Base-by-base conservation (phyloP, 2,797 vertebrate genomes). In the Alauda arvensis region DNA sequence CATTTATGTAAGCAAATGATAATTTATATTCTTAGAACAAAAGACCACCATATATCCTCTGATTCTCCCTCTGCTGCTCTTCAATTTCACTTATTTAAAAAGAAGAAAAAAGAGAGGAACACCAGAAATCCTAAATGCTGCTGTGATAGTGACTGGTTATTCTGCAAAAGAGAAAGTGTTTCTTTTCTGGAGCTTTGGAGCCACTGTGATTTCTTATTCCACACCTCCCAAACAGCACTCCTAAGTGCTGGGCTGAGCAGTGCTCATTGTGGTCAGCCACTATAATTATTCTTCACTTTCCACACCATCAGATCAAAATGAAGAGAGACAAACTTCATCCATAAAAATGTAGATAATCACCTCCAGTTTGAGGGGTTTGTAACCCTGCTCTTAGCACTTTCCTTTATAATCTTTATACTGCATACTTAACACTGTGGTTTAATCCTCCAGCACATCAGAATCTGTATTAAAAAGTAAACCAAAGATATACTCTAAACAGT, bases 161-260 rank as follows among this genome's bases (percentile, higher is more conserved):
- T 15, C 18, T 63, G 33, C 14, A 76, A 56, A 66, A 55, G 18
- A 45, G 11, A 71, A 65, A 69, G 39, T 1, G 0, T 8, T 67
- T 77, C 3, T 67, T 61, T 71, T 59, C 37, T 76, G 34, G 29
- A 75, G 18, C 34, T 85, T 29, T 55, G 14, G 29, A 76, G 26
- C 4, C 25, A 42, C 25, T 31, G 26, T 7, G 4, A 6, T 8
- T 68, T 19, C 21, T 55, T 29, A 19, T 69, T 76, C 61, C n/a
- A 13, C 13, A 29, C 5, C 14, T 43, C n/a, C 37, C 31, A 26
- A n/a, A 49, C 1, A 29, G 8, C 25, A 53, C 37, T 49, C 14
- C 12, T 0, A 1, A n/a, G 12, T 5, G 14, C 1, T 28, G 46
- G 15, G 6, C 12, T 78, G 34, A 18, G 37, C 10, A 28, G 42